Base-by-base conservation (phyloP, 1,140 invertebrate genomes). In the Cardiocondyla obscurior region DNA sequence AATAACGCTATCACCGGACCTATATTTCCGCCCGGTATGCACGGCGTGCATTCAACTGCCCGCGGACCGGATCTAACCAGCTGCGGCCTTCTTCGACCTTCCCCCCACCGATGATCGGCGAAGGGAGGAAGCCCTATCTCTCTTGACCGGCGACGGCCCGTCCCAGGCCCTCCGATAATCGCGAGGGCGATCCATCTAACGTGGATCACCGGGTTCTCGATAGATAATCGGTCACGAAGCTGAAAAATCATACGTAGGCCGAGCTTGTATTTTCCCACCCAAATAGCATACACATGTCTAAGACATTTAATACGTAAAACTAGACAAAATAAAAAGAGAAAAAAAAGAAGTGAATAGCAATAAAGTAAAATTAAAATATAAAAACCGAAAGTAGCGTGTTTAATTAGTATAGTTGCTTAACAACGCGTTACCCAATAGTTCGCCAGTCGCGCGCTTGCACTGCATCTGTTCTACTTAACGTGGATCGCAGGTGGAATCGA, bases 21-120 rank as follows among this genome's bases (percentile, higher is more conserved):
- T 85, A 49, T 76, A 44, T 57, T 49, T 53, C 44, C 39, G 33
- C 58, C 46, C 30, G 77, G 70, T 62, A 81, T 83, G 84, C 60
- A 36, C 57, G 82, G 57, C 70, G 73, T 87, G 82, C 84, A 72
- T 87, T 87, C 70, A 83, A 73, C 74, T 58, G 85, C 51, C 25
- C 74, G 62, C 85, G 82, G 86, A 88, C 86, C 67, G 82, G 86
- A 88, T 88, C 86, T 88, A 88, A 76, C 85, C 85, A 89, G 89
- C 88, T 90, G 88, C 88, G 89, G 89, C 89, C 89, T 90, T 90
- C 89, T 88, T 84, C 89, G 89, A 90, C 89, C 89, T 90, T 90
- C 89, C 69, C 84, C 89, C 88, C 88, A 84, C 88, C 77, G 73
- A 76, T 74, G 1, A 76, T 55, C 49, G 33, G 8, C 19, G 44